Evolutionary conservation across 2,113 vertebrate genomes (phyloP).

Genomic region (Otocyon megalotis): DNA sequence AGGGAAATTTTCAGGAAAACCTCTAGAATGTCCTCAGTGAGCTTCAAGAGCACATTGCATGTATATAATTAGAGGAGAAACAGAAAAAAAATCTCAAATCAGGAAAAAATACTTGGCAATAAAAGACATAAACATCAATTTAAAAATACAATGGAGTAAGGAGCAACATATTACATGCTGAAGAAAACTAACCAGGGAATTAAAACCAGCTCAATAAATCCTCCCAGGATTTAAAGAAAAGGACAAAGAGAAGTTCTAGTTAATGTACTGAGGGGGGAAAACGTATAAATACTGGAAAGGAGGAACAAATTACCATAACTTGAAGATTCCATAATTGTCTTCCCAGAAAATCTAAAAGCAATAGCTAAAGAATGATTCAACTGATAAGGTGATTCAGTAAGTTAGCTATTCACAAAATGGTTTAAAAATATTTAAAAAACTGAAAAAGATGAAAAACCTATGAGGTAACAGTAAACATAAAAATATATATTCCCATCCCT

Average conservation of each 20-base stretch:
- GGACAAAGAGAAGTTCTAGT: neutral
- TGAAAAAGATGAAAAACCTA: neutral
- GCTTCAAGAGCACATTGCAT: neutral
- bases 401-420: neutral
- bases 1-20: neutral
- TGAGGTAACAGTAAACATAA: neutral
- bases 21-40: neutral
- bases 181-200: constrained; percentile 17
- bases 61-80: neutral
- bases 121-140: constrained; percentile 11
- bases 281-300: neutral
- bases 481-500: neutral
- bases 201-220: constrained; percentile 15
- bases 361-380: constrained; percentile 1
- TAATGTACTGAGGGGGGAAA: neutral
- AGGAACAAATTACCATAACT: neutral
- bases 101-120: neutral
- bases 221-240: constrained; percentile 10
- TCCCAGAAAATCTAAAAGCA: constrained; percentile 25
- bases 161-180: neutral
- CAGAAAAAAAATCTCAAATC: neutral
- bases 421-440: neutral
- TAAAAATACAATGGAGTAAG: neutral
- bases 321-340: neutral
- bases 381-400: constrained; percentile 23